phyloP scores from a whole-genome alignment of 2,888 invertebrate genomes.

The Acrobeloides nanus region DNA sequence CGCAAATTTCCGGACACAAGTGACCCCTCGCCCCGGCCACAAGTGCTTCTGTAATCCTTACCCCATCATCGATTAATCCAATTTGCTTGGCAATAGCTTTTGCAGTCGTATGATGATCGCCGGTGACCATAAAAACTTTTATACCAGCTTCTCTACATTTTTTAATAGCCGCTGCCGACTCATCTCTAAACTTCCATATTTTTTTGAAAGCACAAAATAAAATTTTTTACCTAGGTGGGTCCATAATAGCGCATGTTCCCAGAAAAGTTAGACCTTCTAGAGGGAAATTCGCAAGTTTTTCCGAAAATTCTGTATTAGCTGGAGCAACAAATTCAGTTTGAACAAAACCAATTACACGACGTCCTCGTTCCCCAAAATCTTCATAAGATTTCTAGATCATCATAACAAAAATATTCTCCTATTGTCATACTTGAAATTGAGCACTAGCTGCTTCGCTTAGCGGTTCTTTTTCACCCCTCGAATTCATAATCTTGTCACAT shows the following conservation, averaged over 20 bases:
- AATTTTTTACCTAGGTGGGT: constrained; percentile 18
- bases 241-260: constrained; percentile 23
- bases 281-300: constrained; percentile 14
- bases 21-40: too few species aligned
- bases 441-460: neutral
- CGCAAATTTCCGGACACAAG: too few species aligned
- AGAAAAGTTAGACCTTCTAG: constrained; percentile 18
- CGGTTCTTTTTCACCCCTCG: constrained; percentile 9
- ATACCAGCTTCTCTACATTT: constrained; percentile 39
- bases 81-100: constrained; percentile 42
- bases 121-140: constrained; percentile 46
- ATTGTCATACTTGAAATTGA: constrained; percentile 5
- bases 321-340: constrained; percentile 12
- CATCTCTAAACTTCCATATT: constrained; percentile 20
- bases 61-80: constrained; percentile 31
- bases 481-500: too few species aligned
- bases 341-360: constrained; percentile 25
- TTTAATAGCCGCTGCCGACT: constrained; percentile 30
- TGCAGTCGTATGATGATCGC: constrained; percentile 42
- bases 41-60: too few species aligned
- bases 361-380: constrained; percentile 16
- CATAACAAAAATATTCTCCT: neutral
- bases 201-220: too few species aligned
- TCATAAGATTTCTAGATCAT: constrained; percentile 17
- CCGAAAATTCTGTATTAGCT: constrained; percentile 18